Evolutionary conservation across 2,797 vertebrate genomes (phyloP).

Genomic region (Falco biarmicus): DNA sequence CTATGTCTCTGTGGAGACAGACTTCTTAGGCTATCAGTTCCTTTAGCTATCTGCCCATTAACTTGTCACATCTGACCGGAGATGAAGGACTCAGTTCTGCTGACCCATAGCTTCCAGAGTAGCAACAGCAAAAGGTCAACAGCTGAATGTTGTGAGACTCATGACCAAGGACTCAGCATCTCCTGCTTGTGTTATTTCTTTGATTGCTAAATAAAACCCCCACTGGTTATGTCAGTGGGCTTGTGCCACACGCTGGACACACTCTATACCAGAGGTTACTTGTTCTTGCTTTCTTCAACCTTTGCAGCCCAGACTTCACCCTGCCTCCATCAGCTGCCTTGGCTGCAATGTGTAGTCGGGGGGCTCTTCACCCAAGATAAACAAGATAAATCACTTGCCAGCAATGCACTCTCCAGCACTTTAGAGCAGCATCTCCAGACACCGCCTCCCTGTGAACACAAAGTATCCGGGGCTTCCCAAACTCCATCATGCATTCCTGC

Average conservation of each 20-base stretch:
- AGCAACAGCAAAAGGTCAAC: neutral
- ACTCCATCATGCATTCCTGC: neutral
- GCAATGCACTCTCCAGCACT: neutral
- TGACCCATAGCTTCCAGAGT: neutral
- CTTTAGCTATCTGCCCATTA: neutral
- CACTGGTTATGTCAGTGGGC: neutral
- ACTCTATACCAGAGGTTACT: neutral
- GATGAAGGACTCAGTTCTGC: neutral
- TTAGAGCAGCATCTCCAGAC: neutral
- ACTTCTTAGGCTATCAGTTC: neutral
- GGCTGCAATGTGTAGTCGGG: neutral
- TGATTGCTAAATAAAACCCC: neutral
- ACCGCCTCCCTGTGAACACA: neutral
- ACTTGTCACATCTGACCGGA: accelerated
- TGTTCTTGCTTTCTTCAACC: neutral
- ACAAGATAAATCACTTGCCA: neutral
- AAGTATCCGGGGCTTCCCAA: neutral
- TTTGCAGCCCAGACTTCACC: neutral
- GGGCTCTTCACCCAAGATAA: neutral
- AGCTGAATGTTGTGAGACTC: neutral
- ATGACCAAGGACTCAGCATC: neutral
- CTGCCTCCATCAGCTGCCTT: neutral
- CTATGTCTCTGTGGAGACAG: neutral
- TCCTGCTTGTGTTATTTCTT: neutral
- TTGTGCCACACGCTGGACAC: neutral